Evolutionary conservation across 2,888 invertebrate species (phyloP), one percentile per base, ranked within the genome.

Genomic region (Epinotia brunnichana): DNA sequence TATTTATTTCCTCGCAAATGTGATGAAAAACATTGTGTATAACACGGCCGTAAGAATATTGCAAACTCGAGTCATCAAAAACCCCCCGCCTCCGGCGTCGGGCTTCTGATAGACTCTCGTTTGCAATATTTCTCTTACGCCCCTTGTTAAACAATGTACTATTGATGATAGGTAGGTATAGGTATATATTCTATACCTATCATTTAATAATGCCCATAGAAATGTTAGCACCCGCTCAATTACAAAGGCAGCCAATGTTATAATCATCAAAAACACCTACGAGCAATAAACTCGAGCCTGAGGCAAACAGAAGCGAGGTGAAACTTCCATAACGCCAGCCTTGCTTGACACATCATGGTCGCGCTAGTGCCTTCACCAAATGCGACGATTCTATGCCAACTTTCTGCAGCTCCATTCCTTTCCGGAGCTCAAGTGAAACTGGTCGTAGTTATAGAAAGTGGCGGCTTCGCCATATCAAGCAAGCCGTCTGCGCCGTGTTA

Each of bases 261-360:
- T n/a, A 64, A 71, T 80, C 82, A 76, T 78, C 82, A 75, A 83
- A 82, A 80, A 85, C 88, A 87, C 87, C 87, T 85, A 86, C 83
- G 75, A 73, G 75, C 79, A 80, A 85, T 87, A 86, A 86, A 85
- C 80, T 77, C 77, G 77, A 77, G 89, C 90, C 88, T 74, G 76
- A 76, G 88, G 90, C 89, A 77, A 76, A 85, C 87, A 88, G 89
- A 87, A 88, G 88, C 85, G 76, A 84, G 84, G 89, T 85, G 88
- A 90, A 90, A 90, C 83, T 81, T 83, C 17, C 79, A 73, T 70
- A 76, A 44, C 68, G 66, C 84, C 87, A 86, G 39, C 73, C 61
- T 80, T 82, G 72, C 74, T 75, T 78, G 86, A 85, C 54, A 86
- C 76, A 70, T 75, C 67, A 70, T 63, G 66, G 74, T 64, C 59